Percentiles rank a stretch among this genome's conserved stretches.
These are phyloP conservation scores for Merops nubicus DNA, from an alignment of 2,113 vertebrate species.

Conservation along the genomic window DNA sequence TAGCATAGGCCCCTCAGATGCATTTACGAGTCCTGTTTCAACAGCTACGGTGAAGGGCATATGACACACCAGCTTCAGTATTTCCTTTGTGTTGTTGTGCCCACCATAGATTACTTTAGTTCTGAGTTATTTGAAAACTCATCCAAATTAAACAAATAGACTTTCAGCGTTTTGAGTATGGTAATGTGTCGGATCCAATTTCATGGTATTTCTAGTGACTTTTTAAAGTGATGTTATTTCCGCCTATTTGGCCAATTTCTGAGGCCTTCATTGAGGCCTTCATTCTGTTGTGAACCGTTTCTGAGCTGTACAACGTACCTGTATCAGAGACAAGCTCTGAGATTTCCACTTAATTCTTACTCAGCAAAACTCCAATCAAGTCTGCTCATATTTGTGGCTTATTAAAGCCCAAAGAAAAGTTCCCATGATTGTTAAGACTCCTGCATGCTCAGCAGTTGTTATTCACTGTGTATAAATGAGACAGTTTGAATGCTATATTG, in stretches of 20 bases:
- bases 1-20: background rate
- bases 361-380: background rate
- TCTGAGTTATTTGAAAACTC: constrained; percentile 8
- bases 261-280: background rate
- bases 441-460: fast-evolving
- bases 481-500: background rate
- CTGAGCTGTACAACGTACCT: background rate
- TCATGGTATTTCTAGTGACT: background rate
- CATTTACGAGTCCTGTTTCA: background rate
- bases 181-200: background rate
- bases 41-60: fast-evolving
- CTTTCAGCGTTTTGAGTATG: background rate
- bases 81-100: background rate
- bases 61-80: background rate
- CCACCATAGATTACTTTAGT: background rate
- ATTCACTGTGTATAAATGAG: background rate
- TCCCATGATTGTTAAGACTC: background rate
- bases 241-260: background rate
- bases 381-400: background rate
- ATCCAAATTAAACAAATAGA: constrained; percentile 35
- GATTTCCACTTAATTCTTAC: background rate
- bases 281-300: background rate
- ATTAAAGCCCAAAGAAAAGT: background rate
- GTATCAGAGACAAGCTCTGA: background rate
- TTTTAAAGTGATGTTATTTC: constrained; percentile 12